Evolutionary conservation across 2,113 vertebrate species (phyloP).

Genomic region (Stercorarius parasiticus): DNA sequence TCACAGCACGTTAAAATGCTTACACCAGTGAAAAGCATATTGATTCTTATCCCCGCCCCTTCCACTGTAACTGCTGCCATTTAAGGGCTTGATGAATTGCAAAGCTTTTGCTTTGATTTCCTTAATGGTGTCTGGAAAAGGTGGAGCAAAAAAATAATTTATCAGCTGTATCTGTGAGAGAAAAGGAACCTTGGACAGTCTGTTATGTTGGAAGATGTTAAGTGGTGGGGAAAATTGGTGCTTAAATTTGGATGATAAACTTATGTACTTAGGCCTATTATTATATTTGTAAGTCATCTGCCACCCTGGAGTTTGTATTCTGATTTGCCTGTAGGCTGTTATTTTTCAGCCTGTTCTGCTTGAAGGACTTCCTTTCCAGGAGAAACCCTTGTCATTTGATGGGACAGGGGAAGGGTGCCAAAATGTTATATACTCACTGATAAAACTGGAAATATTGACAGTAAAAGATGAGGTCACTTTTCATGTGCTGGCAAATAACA

Average conservation of each 20-base stretch:
- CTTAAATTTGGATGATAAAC: neutral
- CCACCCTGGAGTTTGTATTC: neutral
- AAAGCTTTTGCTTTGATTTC: conserved; percentile 20
- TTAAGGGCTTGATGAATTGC: neutral
- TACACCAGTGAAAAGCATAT: neutral
- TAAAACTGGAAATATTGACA: neutral
- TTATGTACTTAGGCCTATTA: neutral
- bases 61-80: neutral
- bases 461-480: neutral
- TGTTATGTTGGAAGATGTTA: neutral
- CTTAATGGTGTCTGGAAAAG: neutral
- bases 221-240: neutral
- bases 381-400: neutral
- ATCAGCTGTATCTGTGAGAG: neutral
- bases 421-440: neutral
- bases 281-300: neutral
- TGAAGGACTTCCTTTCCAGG: neutral
- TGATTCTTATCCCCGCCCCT: neutral
- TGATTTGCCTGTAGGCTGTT: neutral
- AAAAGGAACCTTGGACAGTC: neutral
- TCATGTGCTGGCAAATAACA: neutral
- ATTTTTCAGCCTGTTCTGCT: neutral
- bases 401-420: neutral
- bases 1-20: neutral
- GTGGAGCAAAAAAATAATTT: neutral